These are phyloP conservation scores for Iselma pallidipennis DNA, from an alignment of 2,888 invertebrate genomes.

Conservation along the genomic window DNA sequence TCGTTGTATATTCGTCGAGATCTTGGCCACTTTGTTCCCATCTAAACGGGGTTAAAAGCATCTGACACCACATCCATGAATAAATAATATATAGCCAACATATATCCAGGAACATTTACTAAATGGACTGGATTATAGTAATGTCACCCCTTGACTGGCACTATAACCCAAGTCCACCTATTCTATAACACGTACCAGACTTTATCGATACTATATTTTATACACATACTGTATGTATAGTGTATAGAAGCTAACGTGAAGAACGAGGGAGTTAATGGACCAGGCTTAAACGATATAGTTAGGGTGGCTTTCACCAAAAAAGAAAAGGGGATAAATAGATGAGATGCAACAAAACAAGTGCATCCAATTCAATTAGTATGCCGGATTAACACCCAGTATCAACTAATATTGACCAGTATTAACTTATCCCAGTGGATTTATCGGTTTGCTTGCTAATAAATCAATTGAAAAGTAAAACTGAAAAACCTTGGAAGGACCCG, in stretches of 20 bases:
- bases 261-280: conserved; percentile 27
- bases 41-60: conserved; percentile 44
- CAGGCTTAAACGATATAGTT: conserved; percentile 10
- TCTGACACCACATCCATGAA: conserved; percentile 54
- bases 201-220: neutral
- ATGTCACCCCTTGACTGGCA: conserved; percentile 40
- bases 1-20: neutral
- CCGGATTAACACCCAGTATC: conserved; percentile 39
- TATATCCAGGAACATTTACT: conserved; percentile 46
- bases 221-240: neutral
- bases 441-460: neutral
- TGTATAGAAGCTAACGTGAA: conserved; percentile 1
- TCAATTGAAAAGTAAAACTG: too few relatives aligned
- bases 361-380: conserved; percentile 47
- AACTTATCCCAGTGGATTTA: neutral
- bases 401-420: neutral
- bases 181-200: conserved; percentile 20
- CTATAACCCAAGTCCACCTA: neutral
- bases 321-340: conserved; percentile 15
- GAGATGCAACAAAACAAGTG: conserved; percentile 38
- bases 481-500: neutral
- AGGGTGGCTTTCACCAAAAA: neutral
- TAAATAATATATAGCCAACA: conserved; percentile 48
- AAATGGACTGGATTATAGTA: conserved; percentile 55
- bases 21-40: neutral